phyloP scores from a whole-genome alignment of 1,140 invertebrate genomes.

The Lethrus apterus region DNA sequence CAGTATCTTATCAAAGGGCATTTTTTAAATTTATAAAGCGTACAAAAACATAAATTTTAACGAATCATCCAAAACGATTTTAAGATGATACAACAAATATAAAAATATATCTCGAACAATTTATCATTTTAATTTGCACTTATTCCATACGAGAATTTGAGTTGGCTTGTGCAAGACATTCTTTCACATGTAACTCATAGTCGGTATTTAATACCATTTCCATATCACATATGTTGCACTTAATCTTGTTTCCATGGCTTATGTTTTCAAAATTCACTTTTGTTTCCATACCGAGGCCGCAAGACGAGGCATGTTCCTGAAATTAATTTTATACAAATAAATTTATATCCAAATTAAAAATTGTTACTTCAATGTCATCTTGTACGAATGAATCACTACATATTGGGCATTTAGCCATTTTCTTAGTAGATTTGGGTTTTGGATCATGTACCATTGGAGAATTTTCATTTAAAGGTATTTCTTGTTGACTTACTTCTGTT shows the following conservation, averaged over 20 bases:
- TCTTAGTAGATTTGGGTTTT: too few species aligned
- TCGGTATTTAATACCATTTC: constrained; percentile 7
- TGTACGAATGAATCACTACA: constrained; percentile 13
- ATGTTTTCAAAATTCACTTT: constrained; percentile 3
- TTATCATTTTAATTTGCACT: too few species aligned
- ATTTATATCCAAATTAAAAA: not conserved
- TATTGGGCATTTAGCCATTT: constrained; percentile 17
- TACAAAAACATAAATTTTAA: too few species aligned
- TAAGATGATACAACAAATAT: too few species aligned
- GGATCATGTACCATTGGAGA: too few species aligned
- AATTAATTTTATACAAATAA: constrained; percentile 6
- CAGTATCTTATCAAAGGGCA: too few species aligned
- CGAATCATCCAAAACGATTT: too few species aligned
- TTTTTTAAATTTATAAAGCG: too few species aligned
- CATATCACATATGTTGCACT: constrained; percentile 7
- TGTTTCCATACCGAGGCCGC: constrained; percentile 14
- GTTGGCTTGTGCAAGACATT: constrained; percentile 2
- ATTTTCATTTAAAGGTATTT: too few species aligned
- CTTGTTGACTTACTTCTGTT: too few species aligned
- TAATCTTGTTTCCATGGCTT: not conserved
- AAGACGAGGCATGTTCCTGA: constrained; percentile 19
- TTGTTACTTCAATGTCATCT: constrained; percentile 18
- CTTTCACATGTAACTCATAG: constrained; percentile 6
- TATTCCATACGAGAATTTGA: too few species aligned
- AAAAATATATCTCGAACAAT: too few species aligned